Evolutionary conservation across 2,797 vertebrate genomes (phyloP).

Genomic region (Crocodylus rhombifer): DNA sequence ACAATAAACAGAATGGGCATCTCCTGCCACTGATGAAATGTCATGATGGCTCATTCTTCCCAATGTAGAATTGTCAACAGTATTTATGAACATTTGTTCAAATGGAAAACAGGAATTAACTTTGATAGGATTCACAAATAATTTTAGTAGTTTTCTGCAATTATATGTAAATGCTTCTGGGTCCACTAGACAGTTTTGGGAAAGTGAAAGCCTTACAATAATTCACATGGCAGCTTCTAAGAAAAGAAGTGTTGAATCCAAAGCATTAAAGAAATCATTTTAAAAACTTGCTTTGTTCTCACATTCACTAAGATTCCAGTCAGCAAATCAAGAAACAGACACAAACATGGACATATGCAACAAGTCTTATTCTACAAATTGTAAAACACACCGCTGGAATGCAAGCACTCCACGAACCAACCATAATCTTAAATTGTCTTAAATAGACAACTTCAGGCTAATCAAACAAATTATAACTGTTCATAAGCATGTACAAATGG

Average conservation of each 20-base stretch:
- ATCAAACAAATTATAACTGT: conserved; percentile 50
- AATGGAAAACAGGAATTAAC: not conserved
- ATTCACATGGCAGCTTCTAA: conserved; percentile 26
- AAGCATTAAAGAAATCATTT: conserved; percentile 35
- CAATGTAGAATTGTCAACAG: not conserved
- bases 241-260: not conserved
- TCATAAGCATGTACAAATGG: conserved; percentile 54
- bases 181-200: not conserved
- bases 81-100: not conserved
- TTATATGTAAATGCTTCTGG: not conserved
- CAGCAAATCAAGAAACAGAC: conserved; percentile 40
- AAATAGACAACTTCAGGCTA: conserved; percentile 60
- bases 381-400: too few relatives aligned
- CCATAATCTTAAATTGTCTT: not conserved
- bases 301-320: conserved; percentile 57
- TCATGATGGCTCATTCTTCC: not conserved
- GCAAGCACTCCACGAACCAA: too few relatives aligned
- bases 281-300: conserved; percentile 17
- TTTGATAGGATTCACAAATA: not conserved
- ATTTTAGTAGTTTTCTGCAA: not conserved
- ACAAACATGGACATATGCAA: not conserved
- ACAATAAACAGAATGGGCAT: conserved; percentile 32
- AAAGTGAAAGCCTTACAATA: conserved; percentile 28
- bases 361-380: conserved; percentile 39
- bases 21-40: conserved; percentile 21